Base-by-base conservation (phyloP, 2,113 vertebrate species). In the Dasyprocta punctata region DNA sequence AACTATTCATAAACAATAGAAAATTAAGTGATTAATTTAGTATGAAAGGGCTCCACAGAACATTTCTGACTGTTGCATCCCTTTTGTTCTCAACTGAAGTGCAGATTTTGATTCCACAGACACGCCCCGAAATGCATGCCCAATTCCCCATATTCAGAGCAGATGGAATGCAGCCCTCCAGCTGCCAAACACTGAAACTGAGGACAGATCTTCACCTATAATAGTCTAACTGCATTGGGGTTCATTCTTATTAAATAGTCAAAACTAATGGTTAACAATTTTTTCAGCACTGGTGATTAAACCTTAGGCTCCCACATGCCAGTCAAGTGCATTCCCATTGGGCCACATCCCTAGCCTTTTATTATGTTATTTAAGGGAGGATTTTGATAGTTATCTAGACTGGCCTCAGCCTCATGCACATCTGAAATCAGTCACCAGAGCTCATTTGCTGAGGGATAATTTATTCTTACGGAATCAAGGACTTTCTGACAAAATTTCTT, bases 171-270 rank as follows among this genome's bases (percentile, higher is more conserved):
- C 8, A 52, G 47, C 19, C 16, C 33, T 47, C 1, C 60, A 22
- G 52, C 1, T 1, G n/a, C 41, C n/a, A 49, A 33, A 14, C 11
- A 5, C 7, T 11, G 1, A n/a, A 44, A 56, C 2, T 19, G 5
- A 61, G 47, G 0, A 61, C 20, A 1, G 13, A 61, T 4, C 13
- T 41, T 38, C 3, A 82, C 3, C 30, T 12, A 41, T 8, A 7
- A 58, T 3, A 2, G 22, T 54, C 7, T 85, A 20, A 58, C 12
- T n/a, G 38, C 52, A 77, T 63, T 20, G 20, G 24, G 19, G 13
- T 58, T 54, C 24, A 85, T 8, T 24, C 9, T 78, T 77, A 54
- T 52, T 6, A 52, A 65, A 17, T 44, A 52, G 81, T 20, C 5
- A 85, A 71, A 63, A 75, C 16, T 2, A 47, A 30, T 13, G 5